These are phyloP conservation scores for Opisthocomus hoazin DNA, from an alignment of 2,113 vertebrate species.

Conservation along the genomic window DNA sequence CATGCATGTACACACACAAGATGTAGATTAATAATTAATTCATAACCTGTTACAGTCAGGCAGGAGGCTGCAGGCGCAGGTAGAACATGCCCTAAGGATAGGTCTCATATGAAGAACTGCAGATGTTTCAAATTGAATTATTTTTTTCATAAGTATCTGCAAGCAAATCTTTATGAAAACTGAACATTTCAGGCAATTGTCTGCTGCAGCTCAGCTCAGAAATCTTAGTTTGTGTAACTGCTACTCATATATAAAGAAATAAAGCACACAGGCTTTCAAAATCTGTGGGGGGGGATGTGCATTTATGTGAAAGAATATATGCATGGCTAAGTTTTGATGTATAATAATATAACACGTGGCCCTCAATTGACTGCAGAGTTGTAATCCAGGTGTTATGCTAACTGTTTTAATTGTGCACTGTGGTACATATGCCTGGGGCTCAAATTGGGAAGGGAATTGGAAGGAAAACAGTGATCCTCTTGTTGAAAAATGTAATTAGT, in stretches of 20 bases:
- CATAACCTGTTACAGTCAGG: background rate
- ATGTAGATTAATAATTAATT: background rate
- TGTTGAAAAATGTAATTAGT: conserved; percentile 47
- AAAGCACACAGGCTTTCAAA: background rate
- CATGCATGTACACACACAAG: background rate
- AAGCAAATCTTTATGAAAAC: background rate
- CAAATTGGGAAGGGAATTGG: conserved; percentile 15
- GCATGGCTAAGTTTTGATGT: background rate
- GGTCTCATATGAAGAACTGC: background rate
- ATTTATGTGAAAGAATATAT: background rate
- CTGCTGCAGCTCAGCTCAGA: background rate
- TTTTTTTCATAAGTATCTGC: background rate
- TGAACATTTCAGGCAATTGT: background rate
- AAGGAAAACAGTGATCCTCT: conserved; percentile 39
- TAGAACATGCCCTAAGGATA: background rate
- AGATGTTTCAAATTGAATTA: background rate
- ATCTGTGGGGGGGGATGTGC: background rate
- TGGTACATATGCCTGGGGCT: background rate
- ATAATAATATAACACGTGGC: conserved; percentile 37
- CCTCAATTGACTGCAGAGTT: background rate
- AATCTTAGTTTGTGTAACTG: background rate
- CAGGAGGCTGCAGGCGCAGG: background rate
- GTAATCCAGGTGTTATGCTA: conserved; percentile 60
- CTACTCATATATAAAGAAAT: background rate
- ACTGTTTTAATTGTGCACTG: conserved; percentile 55